phyloP scores from a whole-genome alignment of 2,113 vertebrate genomes.

The Desmodus rotundus region DNA sequence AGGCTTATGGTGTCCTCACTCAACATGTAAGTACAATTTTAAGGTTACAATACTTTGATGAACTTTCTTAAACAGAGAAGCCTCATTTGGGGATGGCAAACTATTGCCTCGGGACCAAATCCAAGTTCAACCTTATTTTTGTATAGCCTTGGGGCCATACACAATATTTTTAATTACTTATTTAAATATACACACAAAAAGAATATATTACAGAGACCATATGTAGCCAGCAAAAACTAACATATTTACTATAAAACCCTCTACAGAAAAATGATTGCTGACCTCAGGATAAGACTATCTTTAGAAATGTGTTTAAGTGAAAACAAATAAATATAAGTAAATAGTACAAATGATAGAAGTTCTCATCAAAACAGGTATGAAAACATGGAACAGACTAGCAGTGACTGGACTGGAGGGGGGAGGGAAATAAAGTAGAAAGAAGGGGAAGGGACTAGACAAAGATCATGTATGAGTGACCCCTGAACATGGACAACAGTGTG shows the following conservation, averaged over 20 bases:
- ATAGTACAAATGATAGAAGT: not conserved
- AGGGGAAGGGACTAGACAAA: too few relatives aligned
- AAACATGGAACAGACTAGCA: too few relatives aligned
- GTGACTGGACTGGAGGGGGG: too few relatives aligned
- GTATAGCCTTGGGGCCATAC: not conserved
- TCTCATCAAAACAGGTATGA: not conserved
- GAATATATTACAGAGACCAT: not conserved
- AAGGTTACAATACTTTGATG: not conserved
- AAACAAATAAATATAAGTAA: not conserved
- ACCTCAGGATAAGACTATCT: not conserved
- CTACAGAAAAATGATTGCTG: not conserved
- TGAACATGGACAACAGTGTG: too few relatives aligned
- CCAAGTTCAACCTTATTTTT: not conserved
- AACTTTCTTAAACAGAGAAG: not conserved
- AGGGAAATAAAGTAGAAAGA: too few relatives aligned
- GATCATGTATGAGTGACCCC: too few relatives aligned
- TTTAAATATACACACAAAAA: not conserved
- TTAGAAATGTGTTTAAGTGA: not conserved
- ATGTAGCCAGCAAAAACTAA: not conserved
- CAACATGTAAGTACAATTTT: not conserved
- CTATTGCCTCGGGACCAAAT: not conserved
- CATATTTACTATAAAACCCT: not conserved
- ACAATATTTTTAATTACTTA: not conserved
- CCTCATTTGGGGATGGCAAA: not conserved
- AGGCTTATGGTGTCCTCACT: not conserved